These are phyloP conservation scores for Sphenodon punctatus DNA, from an alignment of 2,797 vertebrate genomes.

Conservation along the genomic window DNA sequence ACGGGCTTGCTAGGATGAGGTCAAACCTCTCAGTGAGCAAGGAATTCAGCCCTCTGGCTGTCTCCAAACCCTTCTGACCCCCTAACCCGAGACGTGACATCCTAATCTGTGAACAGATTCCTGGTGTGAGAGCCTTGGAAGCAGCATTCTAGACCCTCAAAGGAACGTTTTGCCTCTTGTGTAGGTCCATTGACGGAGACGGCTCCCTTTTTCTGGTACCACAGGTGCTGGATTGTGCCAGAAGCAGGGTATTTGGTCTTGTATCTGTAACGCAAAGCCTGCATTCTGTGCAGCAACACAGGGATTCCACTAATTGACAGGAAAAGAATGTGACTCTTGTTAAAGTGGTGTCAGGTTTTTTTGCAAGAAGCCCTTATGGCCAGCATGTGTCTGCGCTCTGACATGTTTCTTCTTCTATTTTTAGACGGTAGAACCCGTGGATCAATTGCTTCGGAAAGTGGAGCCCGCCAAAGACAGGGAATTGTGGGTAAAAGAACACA, in stretches of 20 bases:
- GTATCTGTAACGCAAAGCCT: background rate
- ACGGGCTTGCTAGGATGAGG: background rate
- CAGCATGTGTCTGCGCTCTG: background rate
- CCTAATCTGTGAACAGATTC: no score
- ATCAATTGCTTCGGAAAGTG: constrained; percentile 93
- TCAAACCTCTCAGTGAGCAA: background rate
- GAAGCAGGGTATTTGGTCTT: background rate
- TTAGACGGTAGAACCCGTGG: constrained; percentile 97
- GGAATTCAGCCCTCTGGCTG: background rate
- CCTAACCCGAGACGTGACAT: no score
- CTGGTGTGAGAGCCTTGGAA: no score
- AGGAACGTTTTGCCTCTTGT: no score
- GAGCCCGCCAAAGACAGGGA: constrained; percentile 93
- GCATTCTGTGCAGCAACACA: background rate
- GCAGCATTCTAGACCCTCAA: no score
- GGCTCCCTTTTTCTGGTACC: background rate
- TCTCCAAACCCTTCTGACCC: background rate
- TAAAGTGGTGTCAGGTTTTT: background rate
- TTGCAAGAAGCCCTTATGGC: background rate
- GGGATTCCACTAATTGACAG: background rate
- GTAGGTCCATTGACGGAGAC: background rate
- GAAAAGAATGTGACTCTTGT: background rate
- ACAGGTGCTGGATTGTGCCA: background rate
- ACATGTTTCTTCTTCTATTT: constrained; percentile 56
- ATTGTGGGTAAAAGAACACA: constrained; percentile 95